Evolutionary conservation across 2,888 invertebrate genomes (phyloP), one percentile per base, ranked within the genome.

Genomic region (Diadromus collaris): DNA sequence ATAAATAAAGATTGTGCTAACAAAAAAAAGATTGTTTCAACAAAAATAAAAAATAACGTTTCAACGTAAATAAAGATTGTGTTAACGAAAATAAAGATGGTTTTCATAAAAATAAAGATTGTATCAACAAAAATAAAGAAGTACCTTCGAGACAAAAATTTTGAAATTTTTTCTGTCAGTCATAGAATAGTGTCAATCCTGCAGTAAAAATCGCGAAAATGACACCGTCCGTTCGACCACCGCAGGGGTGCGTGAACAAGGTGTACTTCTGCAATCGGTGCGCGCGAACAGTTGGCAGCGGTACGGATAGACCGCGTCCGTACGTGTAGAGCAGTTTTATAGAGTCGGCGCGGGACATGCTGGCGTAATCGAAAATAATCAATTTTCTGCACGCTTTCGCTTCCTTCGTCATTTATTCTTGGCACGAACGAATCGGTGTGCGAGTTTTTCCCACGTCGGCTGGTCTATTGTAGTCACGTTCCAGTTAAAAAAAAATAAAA

Each of bases 291-390:
- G 24, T 19, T 13, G 51, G 21, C 48, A 21, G 48, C 48, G 21
- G 2, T 9, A 13, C 4, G 24, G 4, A 21, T 19, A 51, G 10
- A 51, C 51, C 51, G 24, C 51, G 24, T 51, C 9, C 24, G 13
- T 24, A 24, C 19, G 46, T 21, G 46, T n/a, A 41, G 29, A 21
- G 48, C 5, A 51, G 24, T 21, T 51, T 51, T 24, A 51, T 51
- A 51, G 24, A 24, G 10, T 13, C 21, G 7, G 51, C 21, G 51
- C 68, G 60, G 60, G 34, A 41, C 38, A 27, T 9, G 19, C 19
- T 34, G 19, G 38, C 38, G 56, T 65, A 76, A 81, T 76, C 44
- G 58, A 48, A 67, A 74, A 82, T 76, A 73, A 82, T 81, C 51
- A 16, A 76, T 79, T 75, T 79, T 75, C 56, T 24, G 21, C 44